A percentile compares a stretch with the other conserved stretches of the same genome.
phyloP scores from a whole-genome alignment of 2,113 vertebrate species.

The Lipophrys pholis region DNA sequence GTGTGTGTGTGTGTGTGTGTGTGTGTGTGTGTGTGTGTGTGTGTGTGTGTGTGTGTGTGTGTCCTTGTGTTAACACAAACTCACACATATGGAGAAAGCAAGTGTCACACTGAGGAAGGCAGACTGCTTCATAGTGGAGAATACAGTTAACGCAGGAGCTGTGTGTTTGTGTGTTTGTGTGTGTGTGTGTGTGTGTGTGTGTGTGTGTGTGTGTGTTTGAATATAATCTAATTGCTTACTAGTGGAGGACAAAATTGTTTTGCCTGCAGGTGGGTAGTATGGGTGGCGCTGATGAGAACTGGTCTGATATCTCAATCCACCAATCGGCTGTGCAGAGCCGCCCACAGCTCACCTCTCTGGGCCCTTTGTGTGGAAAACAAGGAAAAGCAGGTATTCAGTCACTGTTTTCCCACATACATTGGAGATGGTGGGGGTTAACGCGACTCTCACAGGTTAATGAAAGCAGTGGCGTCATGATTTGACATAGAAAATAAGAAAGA shows the following conservation, averaged over 20 bases:
- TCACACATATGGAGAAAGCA: constrained; percentile 74
- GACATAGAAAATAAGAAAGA: too few species aligned
- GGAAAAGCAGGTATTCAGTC: too few species aligned
- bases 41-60: constrained; percentile 47
- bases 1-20: constrained; percentile 50
- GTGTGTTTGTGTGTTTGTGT: too few species aligned
- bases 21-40: constrained; percentile 51
- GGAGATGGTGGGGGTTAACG: too few species aligned
- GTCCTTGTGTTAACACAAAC: constrained; percentile 70
- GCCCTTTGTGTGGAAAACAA: too few species aligned
- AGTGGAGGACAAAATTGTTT: constrained; percentile 76
- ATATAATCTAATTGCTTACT: constrained; percentile 79
- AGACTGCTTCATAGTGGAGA: constrained; percentile 53
- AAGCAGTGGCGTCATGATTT: too few species aligned
- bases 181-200: background rate
- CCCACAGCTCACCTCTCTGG: constrained; percentile 39
- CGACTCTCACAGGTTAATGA: too few species aligned
- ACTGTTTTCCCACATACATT: too few species aligned
- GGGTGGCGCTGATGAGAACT: constrained; percentile 71
- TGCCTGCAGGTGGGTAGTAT: constrained; percentile 67
- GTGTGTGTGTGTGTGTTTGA: constrained; percentile 63
- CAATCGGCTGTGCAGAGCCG: constrained; percentile 59
- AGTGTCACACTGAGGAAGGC: constrained; percentile 67
- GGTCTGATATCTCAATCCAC: constrained; percentile 78
- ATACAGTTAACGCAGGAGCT: constrained; percentile 48